A percentile compares a stretch with the other conserved stretches of the same genome.
These are phyloP conservation scores for Acromyrmex echinatior DNA, from an alignment of 1,140 invertebrate genomes.

Conservation along the genomic window DNA sequence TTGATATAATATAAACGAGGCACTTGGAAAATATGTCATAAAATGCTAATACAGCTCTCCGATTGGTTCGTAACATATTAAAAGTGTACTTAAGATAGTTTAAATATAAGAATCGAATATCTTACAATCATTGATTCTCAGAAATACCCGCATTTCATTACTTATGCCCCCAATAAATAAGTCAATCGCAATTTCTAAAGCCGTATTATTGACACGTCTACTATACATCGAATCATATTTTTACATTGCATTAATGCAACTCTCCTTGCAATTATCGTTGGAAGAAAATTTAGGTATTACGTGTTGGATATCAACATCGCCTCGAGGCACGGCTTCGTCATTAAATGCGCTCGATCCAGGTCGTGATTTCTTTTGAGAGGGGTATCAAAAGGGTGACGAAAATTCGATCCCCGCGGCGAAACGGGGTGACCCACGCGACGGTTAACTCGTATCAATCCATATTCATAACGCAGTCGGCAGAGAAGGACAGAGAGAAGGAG, in stretches of 20 bases:
- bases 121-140: slow-evolving; percentile 18
- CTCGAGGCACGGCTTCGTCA: slow-evolving; percentile 30
- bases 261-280: neutral
- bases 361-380: slow-evolving; percentile 6
- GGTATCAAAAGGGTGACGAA: slow-evolving; percentile 34
- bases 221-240: neutral
- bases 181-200: neutral
- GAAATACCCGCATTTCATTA: neutral
- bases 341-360: neutral
- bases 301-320: slow-evolving; percentile 22
- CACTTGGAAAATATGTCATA: too few species aligned
- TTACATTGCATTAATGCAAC: neutral
- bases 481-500: neutral
- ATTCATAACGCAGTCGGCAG: slow-evolving; percentile 3
- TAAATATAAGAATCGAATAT: too few species aligned
- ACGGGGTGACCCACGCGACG: neutral
- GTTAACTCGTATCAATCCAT: slow-evolving; percentile 47
- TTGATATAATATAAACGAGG: too few species aligned
- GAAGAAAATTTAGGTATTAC: neutral
- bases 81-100: too few species aligned
- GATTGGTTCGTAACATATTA: too few species aligned
- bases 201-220: neutral
- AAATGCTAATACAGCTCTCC: too few species aligned
- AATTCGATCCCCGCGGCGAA: slow-evolving; percentile 43
- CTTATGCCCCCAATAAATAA: neutral